Conservation (phyloP, 1,140 invertebrate species). For the Drosophila tsacasi region DNA sequence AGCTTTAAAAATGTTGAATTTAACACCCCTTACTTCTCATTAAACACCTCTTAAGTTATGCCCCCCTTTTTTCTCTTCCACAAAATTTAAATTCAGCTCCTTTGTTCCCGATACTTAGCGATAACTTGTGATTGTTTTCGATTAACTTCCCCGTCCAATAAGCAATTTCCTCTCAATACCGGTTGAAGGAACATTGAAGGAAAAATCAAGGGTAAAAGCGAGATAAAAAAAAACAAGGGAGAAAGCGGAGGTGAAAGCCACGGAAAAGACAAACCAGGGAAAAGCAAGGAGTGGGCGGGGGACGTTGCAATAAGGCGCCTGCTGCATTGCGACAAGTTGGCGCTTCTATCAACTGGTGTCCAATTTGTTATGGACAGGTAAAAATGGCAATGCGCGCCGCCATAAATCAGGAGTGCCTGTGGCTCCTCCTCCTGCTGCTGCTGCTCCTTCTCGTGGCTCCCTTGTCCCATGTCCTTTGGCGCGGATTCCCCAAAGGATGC, state of each 20-base stretch:
- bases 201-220: background rate
- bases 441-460: background rate
- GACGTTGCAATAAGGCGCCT: conserved; percentile 22
- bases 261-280: background rate
- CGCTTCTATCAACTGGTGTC: conserved; percentile 78
- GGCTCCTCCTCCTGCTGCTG: background rate
- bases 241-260: background rate
- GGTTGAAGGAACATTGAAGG: background rate
- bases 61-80: background rate
- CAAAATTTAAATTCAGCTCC: background rate
- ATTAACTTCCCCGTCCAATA: conserved; percentile 18
- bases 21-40: background rate
- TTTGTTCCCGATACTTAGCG: conserved; percentile 11
- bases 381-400: conserved; percentile 71
- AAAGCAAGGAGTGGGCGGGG: background rate
- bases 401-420: conserved; percentile 64
- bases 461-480: conserved; percentile 10
- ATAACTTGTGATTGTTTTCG: conserved; percentile 32
- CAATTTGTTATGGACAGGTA: conserved; percentile 81
- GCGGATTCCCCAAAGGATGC: conserved; percentile 30
- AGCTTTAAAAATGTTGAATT: background rate
- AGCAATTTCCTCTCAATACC: conserved; percentile 2
- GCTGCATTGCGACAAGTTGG: conserved; percentile 79
- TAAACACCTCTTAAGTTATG: background rate
- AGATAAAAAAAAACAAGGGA: background rate